Conservation (phyloP, 2,888 invertebrate species). For the Leucophenga maculata region DNA sequence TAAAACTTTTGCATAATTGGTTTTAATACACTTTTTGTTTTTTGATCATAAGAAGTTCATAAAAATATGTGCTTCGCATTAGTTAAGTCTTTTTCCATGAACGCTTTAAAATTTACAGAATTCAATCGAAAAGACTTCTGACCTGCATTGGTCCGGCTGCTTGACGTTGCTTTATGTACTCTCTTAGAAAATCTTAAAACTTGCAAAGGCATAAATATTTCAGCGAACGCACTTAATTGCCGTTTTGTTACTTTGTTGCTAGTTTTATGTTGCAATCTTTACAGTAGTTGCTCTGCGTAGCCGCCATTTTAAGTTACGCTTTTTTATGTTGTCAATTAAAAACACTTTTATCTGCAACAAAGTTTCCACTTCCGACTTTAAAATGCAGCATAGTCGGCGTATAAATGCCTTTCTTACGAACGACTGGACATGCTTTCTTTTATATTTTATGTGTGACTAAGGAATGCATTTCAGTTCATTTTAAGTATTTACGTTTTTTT, state of each 20-base stretch:
- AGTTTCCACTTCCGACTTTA: slow-evolving; percentile 26
- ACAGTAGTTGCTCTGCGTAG: not conserved
- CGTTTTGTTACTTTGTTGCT: slow-evolving; percentile 50
- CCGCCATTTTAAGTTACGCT: not conserved
- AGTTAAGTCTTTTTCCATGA: no score
- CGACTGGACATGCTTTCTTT: no score
- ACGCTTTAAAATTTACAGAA: no score
- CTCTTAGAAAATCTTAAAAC: not conserved
- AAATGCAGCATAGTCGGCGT: not conserved
- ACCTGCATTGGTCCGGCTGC: no score
- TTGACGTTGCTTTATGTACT: not conserved
- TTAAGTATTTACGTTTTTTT: not conserved
- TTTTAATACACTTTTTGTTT: no score
- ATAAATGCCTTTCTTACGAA: no score
- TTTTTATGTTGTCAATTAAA: slow-evolving; percentile 50
- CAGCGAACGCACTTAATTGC: slow-evolving; percentile 55
- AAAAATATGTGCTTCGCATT: no score
- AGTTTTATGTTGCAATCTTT: slow-evolving; percentile 33
- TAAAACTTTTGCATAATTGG: no score
- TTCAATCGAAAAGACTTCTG: no score
- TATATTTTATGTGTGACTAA: slow-evolving; percentile 20
- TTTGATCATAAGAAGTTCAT: no score
- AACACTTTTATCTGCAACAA: slow-evolving; percentile 50
- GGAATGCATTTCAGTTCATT: slow-evolving; percentile 25
- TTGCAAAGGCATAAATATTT: slow-evolving; percentile 49